Evolutionary conservation across 2,888 invertebrate species (phyloP).

Genomic region (Mystacides longicornis): DNA sequence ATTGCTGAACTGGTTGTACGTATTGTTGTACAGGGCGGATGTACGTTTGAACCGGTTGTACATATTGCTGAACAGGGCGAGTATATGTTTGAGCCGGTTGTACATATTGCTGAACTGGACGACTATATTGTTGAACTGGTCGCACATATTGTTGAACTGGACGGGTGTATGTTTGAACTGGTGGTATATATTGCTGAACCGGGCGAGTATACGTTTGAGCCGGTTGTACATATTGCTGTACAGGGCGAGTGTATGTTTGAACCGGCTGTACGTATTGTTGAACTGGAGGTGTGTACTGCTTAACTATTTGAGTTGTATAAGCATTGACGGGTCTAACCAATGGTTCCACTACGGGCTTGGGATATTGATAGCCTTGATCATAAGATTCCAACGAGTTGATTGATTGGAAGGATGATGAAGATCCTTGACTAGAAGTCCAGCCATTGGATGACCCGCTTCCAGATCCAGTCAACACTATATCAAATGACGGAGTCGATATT

Average conservation of each 20-base stretch:
- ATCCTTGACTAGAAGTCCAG: neutral
- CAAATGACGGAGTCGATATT: neutral
- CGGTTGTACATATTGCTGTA: neutral
- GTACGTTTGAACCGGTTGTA: neutral
- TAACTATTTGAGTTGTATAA: neutral
- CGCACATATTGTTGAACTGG: neutral
- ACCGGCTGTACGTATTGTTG: neutral
- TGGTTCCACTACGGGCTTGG: neutral
- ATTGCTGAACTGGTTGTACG: neutral
- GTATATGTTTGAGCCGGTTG: neutral
- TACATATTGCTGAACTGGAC: neutral
- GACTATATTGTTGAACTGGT: neutral
- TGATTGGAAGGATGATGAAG: neutral
- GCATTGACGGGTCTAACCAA: neutral
- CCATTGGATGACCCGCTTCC: too few relatives aligned
- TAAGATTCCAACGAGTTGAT: neutral
- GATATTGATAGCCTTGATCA: neutral
- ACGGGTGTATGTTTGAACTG: neutral
- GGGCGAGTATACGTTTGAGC: neutral
- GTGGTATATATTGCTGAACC: neutral
- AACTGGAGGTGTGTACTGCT: too few relatives aligned
- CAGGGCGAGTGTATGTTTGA: neutral
- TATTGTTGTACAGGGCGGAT: neutral
- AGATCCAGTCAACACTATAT: neutral
- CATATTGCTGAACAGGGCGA: neutral